These are phyloP conservation scores for Teinopalpus imperialis DNA, from an alignment of 2,888 invertebrate genomes.

Conservation along the genomic window DNA sequence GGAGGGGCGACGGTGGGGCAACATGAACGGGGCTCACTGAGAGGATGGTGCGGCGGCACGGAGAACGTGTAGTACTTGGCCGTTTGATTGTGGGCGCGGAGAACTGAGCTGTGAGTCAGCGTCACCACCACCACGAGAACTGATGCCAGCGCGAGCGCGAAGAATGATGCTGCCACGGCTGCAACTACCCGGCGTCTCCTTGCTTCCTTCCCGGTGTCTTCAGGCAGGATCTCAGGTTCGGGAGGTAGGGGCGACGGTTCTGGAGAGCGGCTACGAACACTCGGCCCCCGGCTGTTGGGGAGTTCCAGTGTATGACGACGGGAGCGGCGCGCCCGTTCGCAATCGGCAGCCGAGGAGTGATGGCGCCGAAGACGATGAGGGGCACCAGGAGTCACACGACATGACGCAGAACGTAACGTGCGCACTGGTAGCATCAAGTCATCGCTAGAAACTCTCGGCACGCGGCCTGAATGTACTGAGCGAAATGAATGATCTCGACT, in stretches of 20 bases:
- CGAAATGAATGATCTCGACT: constrained; percentile 72
- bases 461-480: constrained; percentile 74
- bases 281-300: constrained; percentile 70
- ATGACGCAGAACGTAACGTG: constrained; percentile 72
- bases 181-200: constrained; percentile 86
- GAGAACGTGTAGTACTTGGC: constrained; percentile 85
- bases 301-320: constrained; percentile 71
- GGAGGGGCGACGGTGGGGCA: constrained; percentile 82
- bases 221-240: constrained; percentile 69
- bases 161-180: constrained; percentile 86
- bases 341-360: constrained; percentile 75
- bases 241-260: constrained; percentile 59
- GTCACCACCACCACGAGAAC: constrained; percentile 90
- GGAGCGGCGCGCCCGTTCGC: constrained; percentile 72
- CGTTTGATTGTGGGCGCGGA: constrained; percentile 83
- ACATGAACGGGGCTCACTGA: constrained; percentile 83
- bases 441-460: constrained; percentile 72
- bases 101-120: constrained; percentile 86
- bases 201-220: constrained; percentile 84
- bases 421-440: constrained; percentile 75
- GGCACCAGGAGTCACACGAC: constrained; percentile 70
- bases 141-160: constrained; percentile 87
- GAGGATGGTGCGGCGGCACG: constrained; percentile 82
- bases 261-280: constrained; percentile 71
- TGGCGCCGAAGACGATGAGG: constrained; percentile 74